Conservation (phyloP, 2,113 vertebrate species). For the Scomber japonicus region DNA sequence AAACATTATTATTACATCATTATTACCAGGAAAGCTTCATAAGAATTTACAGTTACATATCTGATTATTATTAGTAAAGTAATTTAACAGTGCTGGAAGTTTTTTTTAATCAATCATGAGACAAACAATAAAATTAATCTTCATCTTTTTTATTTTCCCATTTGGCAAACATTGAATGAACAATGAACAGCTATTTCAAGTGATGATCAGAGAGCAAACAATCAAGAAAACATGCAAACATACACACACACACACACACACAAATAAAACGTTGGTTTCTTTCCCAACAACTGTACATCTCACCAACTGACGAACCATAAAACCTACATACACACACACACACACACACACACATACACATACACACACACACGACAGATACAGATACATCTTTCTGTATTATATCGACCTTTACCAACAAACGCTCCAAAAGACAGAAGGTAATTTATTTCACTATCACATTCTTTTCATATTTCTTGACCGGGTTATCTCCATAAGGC, state of each 20-base stretch:
- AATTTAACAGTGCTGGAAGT: not conserved
- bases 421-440: not conserved
- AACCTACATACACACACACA: not conserved
- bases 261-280: not conserved
- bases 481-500: constrained; percentile 6
- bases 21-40: not conserved
- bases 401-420: not conserved
- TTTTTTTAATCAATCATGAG: not conserved
- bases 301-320: constrained; percentile 5
- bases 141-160: constrained; percentile 54
- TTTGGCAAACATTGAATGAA: constrained; percentile 48
- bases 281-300: not conserved
- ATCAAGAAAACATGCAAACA: constrained; percentile 10
- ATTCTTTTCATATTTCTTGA: constrained; percentile 22
- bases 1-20: not conserved
- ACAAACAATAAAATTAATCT: constrained; percentile 8
- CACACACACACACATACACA: not conserved
- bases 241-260: not conserved
- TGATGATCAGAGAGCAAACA: constrained; percentile 42
- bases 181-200: constrained; percentile 50
- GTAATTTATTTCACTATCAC: constrained; percentile 23
- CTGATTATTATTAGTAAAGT: too few relatives aligned
- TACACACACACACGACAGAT: not conserved
- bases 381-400: not conserved
- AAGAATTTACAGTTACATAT: too few relatives aligned